Base-by-base conservation (phyloP, 2,113 vertebrate genomes). In the Heliornis fulica region DNA sequence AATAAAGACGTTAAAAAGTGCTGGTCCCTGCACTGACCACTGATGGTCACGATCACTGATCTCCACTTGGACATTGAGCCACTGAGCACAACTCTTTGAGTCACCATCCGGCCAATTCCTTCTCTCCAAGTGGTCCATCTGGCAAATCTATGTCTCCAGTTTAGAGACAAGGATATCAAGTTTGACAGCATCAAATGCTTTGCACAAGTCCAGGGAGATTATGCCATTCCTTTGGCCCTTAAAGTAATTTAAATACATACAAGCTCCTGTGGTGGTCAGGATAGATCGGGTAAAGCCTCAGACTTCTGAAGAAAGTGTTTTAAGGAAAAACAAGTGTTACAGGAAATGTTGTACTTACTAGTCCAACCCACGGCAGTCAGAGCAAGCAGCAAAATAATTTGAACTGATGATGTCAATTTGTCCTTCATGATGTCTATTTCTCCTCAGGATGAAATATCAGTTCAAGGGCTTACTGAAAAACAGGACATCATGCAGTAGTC, bases 391-490 rank as follows among this genome's bases (percentile, higher is more conserved):
- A 98, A 80, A 83, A 95, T 46, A 71, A 97, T 87, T 69, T 38
- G 68, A 81, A 71, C 15, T 32, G 87, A 75, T 74, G 94, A 82
- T 75, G 64, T 56, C 22, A 90, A 60, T 74, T 93, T 96, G 61
- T 87, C 72, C 94, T 89, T 96, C 98, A 98, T 98, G 83, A 85
- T 89, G 86, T 32, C 59, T 23, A 31, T 65, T 87, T 89, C 71
- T 89, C 60, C 81, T 88, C 60, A 25, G 51, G 25, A 59, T 63
- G 94, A 79, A 96, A 28, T 71, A 45, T 79, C 89, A 89, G 40
- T 66, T 97, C 93, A 97, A 89, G 70, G 53, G 48, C 41, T 97
- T 74, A 57, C 98, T 98, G 96, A 84, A 98, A 98, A 95, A 97
- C 21, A 98, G 10, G 3, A 21, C 63, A 94, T 38, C 53, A 31